phyloP scores from a whole-genome alignment of 1,140 invertebrate genomes.

The Venustaconcha ellipsiformis region DNA sequence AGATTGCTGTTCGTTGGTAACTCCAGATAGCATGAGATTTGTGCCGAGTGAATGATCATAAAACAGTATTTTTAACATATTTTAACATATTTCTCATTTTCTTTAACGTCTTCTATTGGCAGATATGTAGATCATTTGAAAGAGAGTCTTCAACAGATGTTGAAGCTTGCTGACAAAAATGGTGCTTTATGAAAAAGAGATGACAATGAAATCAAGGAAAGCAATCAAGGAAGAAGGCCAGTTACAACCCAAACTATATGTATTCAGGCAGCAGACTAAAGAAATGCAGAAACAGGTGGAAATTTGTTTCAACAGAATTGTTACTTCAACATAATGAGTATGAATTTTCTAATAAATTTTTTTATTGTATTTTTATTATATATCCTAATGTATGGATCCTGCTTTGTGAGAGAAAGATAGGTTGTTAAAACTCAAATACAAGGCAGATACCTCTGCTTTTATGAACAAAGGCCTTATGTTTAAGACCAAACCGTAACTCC shows the following conservation, averaged over 20 bases:
- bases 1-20: no score
- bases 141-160: slow-evolving; percentile 79
- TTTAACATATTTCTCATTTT: not conserved
- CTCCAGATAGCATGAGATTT: no score
- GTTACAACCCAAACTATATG: slow-evolving; percentile 77
- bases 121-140: slow-evolving; percentile 89
- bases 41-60: not conserved
- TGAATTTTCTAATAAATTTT: not conserved
- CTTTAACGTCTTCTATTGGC: slow-evolving; percentile 34
- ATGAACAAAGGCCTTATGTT: not conserved
- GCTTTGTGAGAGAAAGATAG: no score
- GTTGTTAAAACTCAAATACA: not conserved
- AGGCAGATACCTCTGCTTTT: not conserved
- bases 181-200: slow-evolving; percentile 55
- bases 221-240: slow-evolving; percentile 72
- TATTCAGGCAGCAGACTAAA: slow-evolving; percentile 81
- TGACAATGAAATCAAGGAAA: slow-evolving; percentile 54
- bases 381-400: not conserved
- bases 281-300: slow-evolving; percentile 80
- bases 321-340: not conserved
- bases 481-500: not conserved
- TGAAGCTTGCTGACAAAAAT: slow-evolving; percentile 65
- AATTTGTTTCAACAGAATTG: not conserved
- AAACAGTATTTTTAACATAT: not conserved
- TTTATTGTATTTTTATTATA: no score